These are phyloP conservation scores for Xiphorhynchus erythropygius DNA, from an alignment of 2,797 vertebrate genomes.

Conservation along the genomic window DNA sequence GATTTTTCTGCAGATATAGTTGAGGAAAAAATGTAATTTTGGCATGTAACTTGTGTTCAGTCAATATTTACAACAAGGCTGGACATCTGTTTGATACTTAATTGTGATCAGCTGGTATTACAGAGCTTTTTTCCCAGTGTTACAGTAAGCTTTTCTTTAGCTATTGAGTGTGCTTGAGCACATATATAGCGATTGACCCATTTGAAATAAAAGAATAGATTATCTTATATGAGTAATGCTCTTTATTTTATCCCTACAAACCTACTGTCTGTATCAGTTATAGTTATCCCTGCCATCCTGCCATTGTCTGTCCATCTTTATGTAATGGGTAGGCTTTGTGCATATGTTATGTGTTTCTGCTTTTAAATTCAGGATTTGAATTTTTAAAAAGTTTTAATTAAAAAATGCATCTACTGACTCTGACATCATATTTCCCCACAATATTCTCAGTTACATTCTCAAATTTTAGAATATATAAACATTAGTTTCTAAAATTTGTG, in stretches of 20 bases:
- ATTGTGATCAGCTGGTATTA: neutral
- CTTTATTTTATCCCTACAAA: neutral
- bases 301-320: neutral
- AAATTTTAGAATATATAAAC: neutral
- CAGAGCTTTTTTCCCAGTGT: neutral
- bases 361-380: neutral
- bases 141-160: neutral
- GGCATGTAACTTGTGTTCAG: neutral
- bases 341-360: neutral
- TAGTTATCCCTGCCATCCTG: neutral
- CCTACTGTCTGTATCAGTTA: rapidly evolving
- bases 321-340: neutral
- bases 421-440: neutral
- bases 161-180: neutral
- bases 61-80: neutral
- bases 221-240: neutral
- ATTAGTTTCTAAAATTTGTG: neutral
- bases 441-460: neutral
- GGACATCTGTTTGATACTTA: neutral
- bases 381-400: neutral
- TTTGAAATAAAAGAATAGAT: neutral
- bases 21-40: neutral
- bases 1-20: neutral
- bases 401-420: neutral
- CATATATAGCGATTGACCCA: neutral